Base-by-base conservation (phyloP, 2,113 vertebrate species). In the Deroptyus accipitrinus region DNA sequence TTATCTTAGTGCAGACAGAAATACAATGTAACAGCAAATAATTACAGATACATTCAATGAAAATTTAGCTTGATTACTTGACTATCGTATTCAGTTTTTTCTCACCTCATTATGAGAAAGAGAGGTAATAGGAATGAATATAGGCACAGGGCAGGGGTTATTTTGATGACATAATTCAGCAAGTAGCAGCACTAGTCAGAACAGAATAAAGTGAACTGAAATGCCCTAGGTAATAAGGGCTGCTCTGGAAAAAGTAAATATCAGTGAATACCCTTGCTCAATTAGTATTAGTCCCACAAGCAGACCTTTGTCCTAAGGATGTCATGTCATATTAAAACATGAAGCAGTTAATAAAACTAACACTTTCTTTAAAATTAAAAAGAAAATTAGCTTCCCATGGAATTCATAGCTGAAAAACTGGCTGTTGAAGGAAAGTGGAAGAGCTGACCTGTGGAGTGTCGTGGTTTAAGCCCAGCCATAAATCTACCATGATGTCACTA, bases 141-240 rank as follows among this genome's bases (percentile, higher is more conserved):
- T 49, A 87, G 12, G 30, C 48, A 64, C 42, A 41, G 57, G 27
- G 48, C 80, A 88, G 42, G 19, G 66, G 83, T 91, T 91, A 39
- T 87, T 79, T 52, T 84, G 89, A 44, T 87, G n/a, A 44, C 62
- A 82, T 75, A 91, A 86, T 87, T 82, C 76, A 69, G 52, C 48
- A 87, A 91, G 83, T 41, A 64, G 62, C 30, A 92, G 39, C 6
- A 1, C n/a, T 81, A 90, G 27, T 79, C 78, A 88, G 75, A 83
- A 81, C n/a, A 92, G 61, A 61, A 88, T 12, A 76, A 92, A 72
- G 48, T 87, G 61, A 95, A 83, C 27, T 86, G 68, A 93, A 93
- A 78, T 76, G 44, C 17, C 69, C 55, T 74, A 63, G 27, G 33
- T 91, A 91, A 62, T 25, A 39, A 74, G 30, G 52, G 8, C 33